A percentile compares a stretch with the other conserved stretches of the same genome.
These are phyloP conservation scores for Furcifer pardalis DNA, from an alignment of 2,797 vertebrate species.

Conservation along the genomic window DNA sequence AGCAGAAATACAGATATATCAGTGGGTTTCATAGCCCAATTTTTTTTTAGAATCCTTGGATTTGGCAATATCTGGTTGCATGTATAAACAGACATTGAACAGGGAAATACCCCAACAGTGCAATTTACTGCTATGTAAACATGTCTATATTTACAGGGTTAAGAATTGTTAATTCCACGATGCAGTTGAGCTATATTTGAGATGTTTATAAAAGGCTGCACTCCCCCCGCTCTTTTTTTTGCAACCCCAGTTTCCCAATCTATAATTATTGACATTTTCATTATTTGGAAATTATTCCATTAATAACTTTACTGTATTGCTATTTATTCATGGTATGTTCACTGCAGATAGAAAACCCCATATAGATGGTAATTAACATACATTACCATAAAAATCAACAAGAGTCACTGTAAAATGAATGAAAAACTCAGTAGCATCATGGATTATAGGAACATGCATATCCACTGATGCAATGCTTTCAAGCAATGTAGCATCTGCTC, in stretches of 20 bases:
- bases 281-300: too few species aligned
- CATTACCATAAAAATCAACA: constrained; percentile 56
- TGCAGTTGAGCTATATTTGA: not conserved
- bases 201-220: not conserved
- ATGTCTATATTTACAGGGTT: not conserved
- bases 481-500: constrained; percentile 56
- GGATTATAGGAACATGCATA: constrained; percentile 38
- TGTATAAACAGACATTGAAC: not conserved
- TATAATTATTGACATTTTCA: constrained; percentile 10
- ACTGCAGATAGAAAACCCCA: constrained; percentile 47
- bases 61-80: not conserved
- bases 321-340: constrained; percentile 54
- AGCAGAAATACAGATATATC: too few species aligned
- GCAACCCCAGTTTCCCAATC: constrained; percentile 18
- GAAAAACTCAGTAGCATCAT: constrained; percentile 54
- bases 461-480: constrained; percentile 51
- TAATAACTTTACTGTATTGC: constrained; percentile 63
- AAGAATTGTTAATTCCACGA: not conserved
- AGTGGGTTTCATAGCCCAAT: not conserved
- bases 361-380: constrained; percentile 51
- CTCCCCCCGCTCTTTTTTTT: not conserved
- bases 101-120: too few species aligned
- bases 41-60: not conserved
- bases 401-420: constrained; percentile 53
- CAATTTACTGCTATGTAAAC: not conserved